Percentiles rank a stretch among this genome's conserved stretches.
These are phyloP conservation scores for Pseudopodoces humilis DNA, from an alignment of 2,113 vertebrate genomes.

Conservation along the genomic window DNA sequence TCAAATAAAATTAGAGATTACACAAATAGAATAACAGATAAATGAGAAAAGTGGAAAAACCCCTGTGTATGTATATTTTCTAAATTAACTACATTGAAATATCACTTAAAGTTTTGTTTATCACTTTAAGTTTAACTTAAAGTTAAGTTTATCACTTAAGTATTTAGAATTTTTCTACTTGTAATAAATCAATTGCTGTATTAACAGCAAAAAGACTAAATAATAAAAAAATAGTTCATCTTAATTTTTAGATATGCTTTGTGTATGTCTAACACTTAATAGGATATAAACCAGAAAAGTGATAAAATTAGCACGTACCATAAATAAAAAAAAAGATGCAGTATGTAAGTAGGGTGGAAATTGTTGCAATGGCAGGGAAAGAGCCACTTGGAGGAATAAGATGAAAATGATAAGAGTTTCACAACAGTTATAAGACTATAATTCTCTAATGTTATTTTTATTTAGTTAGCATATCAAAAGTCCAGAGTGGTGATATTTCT, in stretches of 20 bases:
- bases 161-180: neutral
- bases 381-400: neutral
- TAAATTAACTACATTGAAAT: neutral
- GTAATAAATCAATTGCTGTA: neutral
- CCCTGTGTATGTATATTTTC: neutral
- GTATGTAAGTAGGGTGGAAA: neutral
- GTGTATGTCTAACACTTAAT: neutral
- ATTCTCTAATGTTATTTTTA: neutral
- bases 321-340: neutral
- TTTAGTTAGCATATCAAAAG: neutral
- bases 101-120: neutral
- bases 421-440: neutral
- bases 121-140: no score
- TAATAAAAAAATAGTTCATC: neutral
- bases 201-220: neutral
- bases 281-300: neutral
- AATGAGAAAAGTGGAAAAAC: neutral
- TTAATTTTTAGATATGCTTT: neutral
- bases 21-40: neutral
- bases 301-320: neutral
- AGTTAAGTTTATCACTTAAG: neutral
- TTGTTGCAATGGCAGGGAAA: neutral
- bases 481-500: neutral
- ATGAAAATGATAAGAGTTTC: neutral
- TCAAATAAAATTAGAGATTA: neutral